phyloP scores from a whole-genome alignment of 1,140 invertebrate genomes.

The Calycopis cecrops region DNA sequence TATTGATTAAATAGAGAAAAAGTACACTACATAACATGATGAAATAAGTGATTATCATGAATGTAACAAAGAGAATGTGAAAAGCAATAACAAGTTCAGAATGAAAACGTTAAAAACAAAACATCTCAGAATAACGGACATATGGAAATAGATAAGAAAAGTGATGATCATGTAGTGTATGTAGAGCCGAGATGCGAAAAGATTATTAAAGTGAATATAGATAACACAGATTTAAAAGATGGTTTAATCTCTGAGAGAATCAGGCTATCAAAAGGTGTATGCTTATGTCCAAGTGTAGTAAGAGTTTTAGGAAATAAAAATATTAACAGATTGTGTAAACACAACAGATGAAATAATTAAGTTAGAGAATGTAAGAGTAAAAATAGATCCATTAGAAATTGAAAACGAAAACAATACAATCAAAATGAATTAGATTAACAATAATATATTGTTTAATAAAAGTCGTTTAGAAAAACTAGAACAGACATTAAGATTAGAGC shows the following conservation, averaged over 20 bases:
- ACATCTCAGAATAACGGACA: no score
- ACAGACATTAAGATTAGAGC: slow-evolving; percentile 7
- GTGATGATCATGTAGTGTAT: no score
- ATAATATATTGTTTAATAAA: not conserved
- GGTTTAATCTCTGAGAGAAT: slow-evolving; percentile 18
- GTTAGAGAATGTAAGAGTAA: slow-evolving; percentile 10
- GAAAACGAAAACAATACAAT: slow-evolving; percentile 2
- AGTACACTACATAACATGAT: no score
- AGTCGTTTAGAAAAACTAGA: slow-evolving; percentile 12
- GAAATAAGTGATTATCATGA: slow-evolving; percentile 4
- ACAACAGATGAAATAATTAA: slow-evolving; percentile 14
- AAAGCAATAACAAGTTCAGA: no score
- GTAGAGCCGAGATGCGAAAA: slow-evolving; percentile 22
- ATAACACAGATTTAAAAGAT: slow-evolving; percentile 18
- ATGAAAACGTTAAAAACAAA: no score
- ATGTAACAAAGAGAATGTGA: not conserved
- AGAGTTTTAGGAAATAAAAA: slow-evolving; percentile 11
- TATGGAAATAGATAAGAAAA: no score
- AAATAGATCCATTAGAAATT: slow-evolving; percentile 12
- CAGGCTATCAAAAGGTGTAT: slow-evolving; percentile 19
- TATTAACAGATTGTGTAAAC: slow-evolving; percentile 18
- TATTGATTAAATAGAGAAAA: slow-evolving; percentile 1
- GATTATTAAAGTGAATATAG: slow-evolving; percentile 16
- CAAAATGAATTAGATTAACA: slow-evolving; percentile 3
- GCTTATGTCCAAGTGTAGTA: slow-evolving; percentile 22